phyloP scores from a whole-genome alignment of 2,113 vertebrate species.

The Paramisgurnus dabryanus region DNA sequence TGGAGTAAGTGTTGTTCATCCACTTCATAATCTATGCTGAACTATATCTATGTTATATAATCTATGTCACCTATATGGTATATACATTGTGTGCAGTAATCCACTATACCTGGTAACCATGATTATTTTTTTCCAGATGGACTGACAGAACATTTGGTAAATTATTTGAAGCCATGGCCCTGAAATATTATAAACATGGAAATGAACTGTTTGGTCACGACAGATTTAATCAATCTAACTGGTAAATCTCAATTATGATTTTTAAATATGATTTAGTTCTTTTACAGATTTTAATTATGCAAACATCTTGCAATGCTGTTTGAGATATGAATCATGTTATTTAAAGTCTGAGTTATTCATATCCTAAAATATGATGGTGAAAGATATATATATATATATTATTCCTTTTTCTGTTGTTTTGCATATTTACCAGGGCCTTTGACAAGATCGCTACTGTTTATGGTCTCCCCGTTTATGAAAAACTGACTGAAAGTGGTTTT shows the following conservation, averaged over 20 bases:
- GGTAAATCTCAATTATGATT: not conserved
- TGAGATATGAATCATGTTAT: no score
- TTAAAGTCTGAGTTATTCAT: no score
- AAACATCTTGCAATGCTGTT: no score
- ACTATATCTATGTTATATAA: no score
- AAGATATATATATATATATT: no score
- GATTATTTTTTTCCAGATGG: not conserved
- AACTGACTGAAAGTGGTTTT: conserved; percentile 9
- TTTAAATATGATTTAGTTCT: not conserved
- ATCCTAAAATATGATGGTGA: no score
- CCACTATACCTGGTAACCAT: no score
- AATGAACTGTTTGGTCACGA: not conserved
- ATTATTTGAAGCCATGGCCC: not conserved
- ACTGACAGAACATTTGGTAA: not conserved
- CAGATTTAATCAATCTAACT: not conserved
- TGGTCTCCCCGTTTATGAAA: conserved; percentile 10
- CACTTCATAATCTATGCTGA: no score
- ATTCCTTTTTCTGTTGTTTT: not conserved
- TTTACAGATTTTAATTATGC: no score
- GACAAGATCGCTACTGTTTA: not conserved
- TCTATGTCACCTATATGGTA: no score
- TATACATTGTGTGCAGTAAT: no score
- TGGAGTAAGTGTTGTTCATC: not conserved
- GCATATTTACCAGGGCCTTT: not conserved
- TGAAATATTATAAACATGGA: not conserved